Conservation (phyloP, 1,140 invertebrate genomes). For the Sycophila sp. region DNA sequence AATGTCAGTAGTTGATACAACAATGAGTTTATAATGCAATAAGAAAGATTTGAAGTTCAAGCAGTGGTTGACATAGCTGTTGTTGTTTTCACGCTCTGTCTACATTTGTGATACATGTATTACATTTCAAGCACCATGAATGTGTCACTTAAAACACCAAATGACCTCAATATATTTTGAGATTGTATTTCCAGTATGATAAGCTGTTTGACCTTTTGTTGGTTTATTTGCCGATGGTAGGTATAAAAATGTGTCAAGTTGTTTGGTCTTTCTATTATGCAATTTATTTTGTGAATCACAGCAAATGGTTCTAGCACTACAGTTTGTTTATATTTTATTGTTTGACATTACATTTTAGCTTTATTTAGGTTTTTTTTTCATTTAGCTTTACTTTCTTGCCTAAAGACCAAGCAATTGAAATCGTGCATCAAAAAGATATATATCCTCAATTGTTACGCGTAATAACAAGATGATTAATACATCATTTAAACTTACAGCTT, state of each 20-base stretch:
- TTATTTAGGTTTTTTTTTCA: slow-evolving; percentile 3
- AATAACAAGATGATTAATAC: slow-evolving; percentile 60
- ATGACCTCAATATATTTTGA: slow-evolving; percentile 64
- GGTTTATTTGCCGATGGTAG: slow-evolving; percentile 64
- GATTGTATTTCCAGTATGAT: slow-evolving; percentile 62
- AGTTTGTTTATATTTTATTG: background rate
- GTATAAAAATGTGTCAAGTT: slow-evolving; percentile 63
- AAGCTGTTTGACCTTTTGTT: slow-evolving; percentile 48
- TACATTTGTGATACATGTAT: slow-evolving; percentile 62
- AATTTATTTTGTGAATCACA: slow-evolving; percentile 20
- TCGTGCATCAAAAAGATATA: slow-evolving; percentile 36
- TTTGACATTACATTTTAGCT: slow-evolving; percentile 15
- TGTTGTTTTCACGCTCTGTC: slow-evolving; percentile 62
- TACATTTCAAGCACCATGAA: slow-evolving; percentile 63
- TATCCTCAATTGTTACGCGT: slow-evolving; percentile 32
- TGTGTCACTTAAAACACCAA: slow-evolving; percentile 51
- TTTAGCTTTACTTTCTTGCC: background rate
- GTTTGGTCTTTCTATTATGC: slow-evolving; percentile 57
- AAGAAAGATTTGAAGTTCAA: slow-evolving; percentile 64
- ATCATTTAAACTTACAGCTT: slow-evolving; percentile 68
- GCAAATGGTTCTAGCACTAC: slow-evolving; percentile 23
- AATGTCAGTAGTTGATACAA: slow-evolving; percentile 63
- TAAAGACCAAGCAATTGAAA: slow-evolving; percentile 59
- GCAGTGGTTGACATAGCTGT: slow-evolving; percentile 62
- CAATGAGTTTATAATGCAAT: slow-evolving; percentile 64